Evolutionary conservation across 2,888 invertebrate species (phyloP).

Genomic region (Drosophila recens): DNA sequence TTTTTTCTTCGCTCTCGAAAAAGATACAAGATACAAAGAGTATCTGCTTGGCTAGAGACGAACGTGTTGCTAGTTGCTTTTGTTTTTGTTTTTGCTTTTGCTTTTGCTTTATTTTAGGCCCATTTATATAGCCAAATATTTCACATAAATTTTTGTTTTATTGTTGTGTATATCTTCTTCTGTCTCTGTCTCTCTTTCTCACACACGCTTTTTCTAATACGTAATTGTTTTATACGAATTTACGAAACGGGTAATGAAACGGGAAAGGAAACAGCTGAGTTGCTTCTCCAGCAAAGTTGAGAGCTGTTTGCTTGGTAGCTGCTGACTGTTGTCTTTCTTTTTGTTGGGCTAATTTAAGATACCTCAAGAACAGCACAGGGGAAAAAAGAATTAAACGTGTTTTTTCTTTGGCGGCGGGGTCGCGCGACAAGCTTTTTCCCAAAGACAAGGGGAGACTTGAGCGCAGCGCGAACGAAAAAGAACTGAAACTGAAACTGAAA

Average conservation of each 20-base stretch:
- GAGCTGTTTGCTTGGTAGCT: constrained; percentile 16
- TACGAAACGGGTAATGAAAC: not conserved
- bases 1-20: constrained; percentile 17
- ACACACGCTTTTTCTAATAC: constrained; percentile 31
- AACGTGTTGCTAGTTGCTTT: constrained; percentile 10
- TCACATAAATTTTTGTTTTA: constrained; percentile 35
- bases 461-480: constrained; percentile 63
- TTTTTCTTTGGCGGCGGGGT: constrained; percentile 38
- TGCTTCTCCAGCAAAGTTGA: constrained; percentile 28
- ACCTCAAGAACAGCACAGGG: constrained; percentile 14
- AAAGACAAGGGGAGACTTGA: constrained; percentile 35
- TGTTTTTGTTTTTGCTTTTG: not conserved
- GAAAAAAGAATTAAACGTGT: constrained; percentile 57
- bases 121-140: constrained; percentile 39
- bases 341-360: constrained; percentile 42
- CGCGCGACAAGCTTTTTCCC: constrained; percentile 35
- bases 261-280: constrained; percentile 22
- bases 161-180: constrained; percentile 6
- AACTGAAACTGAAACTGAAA: constrained; percentile 74
- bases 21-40: constrained; percentile 12
- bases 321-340: constrained; percentile 23
- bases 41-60: constrained; percentile 11
- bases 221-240: constrained; percentile 50
- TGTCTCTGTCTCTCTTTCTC: constrained; percentile 4
- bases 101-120: constrained; percentile 48